Evolutionary conservation across 2,888 invertebrate genomes (phyloP).

Genomic region (Cryptus viduatorius): DNA sequence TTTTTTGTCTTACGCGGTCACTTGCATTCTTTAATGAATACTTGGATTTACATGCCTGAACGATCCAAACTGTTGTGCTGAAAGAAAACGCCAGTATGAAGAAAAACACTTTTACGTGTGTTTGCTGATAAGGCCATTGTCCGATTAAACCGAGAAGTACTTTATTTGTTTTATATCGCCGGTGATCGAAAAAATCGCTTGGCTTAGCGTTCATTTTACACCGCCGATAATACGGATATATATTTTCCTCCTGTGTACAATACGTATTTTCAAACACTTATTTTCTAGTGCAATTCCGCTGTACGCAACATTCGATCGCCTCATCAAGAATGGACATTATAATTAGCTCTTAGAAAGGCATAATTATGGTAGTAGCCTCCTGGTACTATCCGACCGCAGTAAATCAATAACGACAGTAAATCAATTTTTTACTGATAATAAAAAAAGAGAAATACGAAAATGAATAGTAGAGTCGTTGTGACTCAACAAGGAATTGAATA

Average conservation of each 20-base stretch:
- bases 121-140: slow-evolving; percentile 9
- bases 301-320: not conserved
- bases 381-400: not conserved
- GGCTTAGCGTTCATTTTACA: not conserved
- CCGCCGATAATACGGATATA: not conserved
- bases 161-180: slow-evolving; percentile 7
- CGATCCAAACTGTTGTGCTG: not conserved
- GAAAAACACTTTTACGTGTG: not conserved
- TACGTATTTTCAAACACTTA: not conserved
- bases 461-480: not conserved
- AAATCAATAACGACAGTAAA: not conserved
- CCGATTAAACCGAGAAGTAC: not conserved
- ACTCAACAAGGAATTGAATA: not conserved
- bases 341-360: not conserved
- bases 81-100: not conserved
- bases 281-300: not conserved
- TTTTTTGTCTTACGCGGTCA: not conserved
- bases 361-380: not conserved
- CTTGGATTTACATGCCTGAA: not conserved
- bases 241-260: not conserved
- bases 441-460: not conserved
- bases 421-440: not conserved
- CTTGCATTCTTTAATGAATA: not conserved
- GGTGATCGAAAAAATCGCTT: slow-evolving; percentile 5
- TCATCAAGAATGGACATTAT: slow-evolving; percentile 1